Percentiles rank a stretch among this genome's conserved stretches.
Conservation (phyloP, 2,797 vertebrate species). For the Anguilla anguilla region DNA sequence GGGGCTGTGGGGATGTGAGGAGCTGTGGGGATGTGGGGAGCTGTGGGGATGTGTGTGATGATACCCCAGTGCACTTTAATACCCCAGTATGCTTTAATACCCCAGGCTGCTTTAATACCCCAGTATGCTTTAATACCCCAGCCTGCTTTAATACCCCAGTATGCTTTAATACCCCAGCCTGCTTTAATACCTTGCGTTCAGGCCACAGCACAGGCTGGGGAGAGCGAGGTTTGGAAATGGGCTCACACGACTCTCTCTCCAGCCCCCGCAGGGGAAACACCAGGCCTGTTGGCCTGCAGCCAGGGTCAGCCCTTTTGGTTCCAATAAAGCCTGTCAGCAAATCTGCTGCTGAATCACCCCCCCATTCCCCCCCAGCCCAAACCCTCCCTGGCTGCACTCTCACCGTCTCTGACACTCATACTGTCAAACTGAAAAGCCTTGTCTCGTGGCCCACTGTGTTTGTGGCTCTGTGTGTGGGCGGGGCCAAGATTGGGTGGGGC, state of each 20-base stretch:
- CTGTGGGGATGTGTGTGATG: no score
- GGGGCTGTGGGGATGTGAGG: no score
- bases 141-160: no score
- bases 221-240: not conserved
- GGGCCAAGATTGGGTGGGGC: not conserved
- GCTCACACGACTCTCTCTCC: slow-evolving; percentile 6
- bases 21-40: no score
- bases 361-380: slow-evolving; percentile 5
- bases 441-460: slow-evolving; percentile 17
- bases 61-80: no score
- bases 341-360: slow-evolving; percentile 55
- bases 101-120: no score
- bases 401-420: not conserved
- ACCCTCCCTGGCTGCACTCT: not conserved
- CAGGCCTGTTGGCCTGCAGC: slow-evolving; percentile 37
- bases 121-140: no score
- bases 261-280: slow-evolving; percentile 39
- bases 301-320: slow-evolving; percentile 46
- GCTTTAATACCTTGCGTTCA: no score
- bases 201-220: not conserved
- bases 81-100: no score
- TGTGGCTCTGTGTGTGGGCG: slow-evolving; percentile 4
- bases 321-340: slow-evolving; percentile 54
- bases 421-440: slow-evolving; percentile 8
- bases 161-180: no score